A percentile compares a stretch with the other conserved stretches of the same genome.
Conservation (phyloP, 2,797 vertebrate species). For the Distichodus sexfasciatus region DNA sequence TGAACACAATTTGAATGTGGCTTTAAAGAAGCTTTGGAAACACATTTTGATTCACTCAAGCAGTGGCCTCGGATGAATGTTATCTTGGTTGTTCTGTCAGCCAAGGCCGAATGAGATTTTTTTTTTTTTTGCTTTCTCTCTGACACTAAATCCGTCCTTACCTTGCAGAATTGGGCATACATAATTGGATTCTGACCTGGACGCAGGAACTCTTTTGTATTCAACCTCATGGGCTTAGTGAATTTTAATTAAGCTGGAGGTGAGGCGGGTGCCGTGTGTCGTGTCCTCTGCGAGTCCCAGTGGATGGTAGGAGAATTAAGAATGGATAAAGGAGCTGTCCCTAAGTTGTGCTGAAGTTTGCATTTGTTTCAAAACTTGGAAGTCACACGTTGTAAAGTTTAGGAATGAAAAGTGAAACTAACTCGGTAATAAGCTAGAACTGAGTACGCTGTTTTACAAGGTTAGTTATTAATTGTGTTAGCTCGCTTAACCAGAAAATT, state of each 20-base stretch:
- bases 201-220: not conserved
- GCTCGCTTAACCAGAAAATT: no score
- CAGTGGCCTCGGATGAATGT: not conserved
- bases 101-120: not conserved
- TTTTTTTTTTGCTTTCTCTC: no score
- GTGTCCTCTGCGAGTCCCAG: not conserved
- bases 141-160: not conserved
- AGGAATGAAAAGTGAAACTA: not conserved
- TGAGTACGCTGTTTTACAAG: no score
- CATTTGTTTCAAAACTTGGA: not conserved
- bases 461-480: no score
- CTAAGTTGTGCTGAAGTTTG: not conserved
- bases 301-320: not conserved
- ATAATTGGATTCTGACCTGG: not conserved
- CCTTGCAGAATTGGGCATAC: not conserved
- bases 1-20: no score
- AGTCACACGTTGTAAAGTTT: not conserved
- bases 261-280: not conserved
- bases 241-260: constrained; percentile 4
- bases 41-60: no score
- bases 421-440: no score
- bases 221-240: not conserved
- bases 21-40: no score
- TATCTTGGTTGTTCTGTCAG: not conserved
- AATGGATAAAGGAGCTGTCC: not conserved